Evolutionary conservation across 1,140 invertebrate species (phyloP).

Genomic region (Formica exsecta): DNA sequence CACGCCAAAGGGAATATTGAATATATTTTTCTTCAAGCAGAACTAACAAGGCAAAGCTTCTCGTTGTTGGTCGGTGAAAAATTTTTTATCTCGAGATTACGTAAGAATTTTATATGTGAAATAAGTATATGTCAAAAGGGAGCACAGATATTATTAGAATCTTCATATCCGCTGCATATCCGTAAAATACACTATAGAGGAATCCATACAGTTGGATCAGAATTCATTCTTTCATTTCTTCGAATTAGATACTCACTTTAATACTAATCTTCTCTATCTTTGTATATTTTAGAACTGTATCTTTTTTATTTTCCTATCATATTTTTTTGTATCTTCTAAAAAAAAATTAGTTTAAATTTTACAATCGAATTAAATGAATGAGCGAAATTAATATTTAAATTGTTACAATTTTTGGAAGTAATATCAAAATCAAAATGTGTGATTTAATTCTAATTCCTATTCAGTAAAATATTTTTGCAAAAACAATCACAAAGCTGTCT

Average conservation of each 20-base stretch:
- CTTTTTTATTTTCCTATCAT: not conserved
- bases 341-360: not conserved
- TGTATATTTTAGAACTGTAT: not conserved
- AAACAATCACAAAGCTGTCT: not conserved
- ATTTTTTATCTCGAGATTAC: slow-evolving; percentile 5
- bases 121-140: not conserved
- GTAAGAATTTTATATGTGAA: slow-evolving; percentile 12
- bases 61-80: not conserved
- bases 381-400: too few relatives aligned
- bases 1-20: slow-evolving; percentile 46
- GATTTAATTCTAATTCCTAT: not conserved
- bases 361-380: not conserved
- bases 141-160: not conserved
- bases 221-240: not conserved
- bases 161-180: not conserved
- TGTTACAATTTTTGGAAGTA: not conserved
- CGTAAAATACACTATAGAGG: not conserved
- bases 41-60: not conserved
- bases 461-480: not conserved
- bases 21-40: slow-evolving; percentile 22
- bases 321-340: not conserved
- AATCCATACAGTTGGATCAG: not conserved
- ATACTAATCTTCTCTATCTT: not conserved
- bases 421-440: not conserved
- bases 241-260: not conserved